Conservation (phyloP, 2,113 vertebrate species). For the Planiliza haematocheilus region DNA sequence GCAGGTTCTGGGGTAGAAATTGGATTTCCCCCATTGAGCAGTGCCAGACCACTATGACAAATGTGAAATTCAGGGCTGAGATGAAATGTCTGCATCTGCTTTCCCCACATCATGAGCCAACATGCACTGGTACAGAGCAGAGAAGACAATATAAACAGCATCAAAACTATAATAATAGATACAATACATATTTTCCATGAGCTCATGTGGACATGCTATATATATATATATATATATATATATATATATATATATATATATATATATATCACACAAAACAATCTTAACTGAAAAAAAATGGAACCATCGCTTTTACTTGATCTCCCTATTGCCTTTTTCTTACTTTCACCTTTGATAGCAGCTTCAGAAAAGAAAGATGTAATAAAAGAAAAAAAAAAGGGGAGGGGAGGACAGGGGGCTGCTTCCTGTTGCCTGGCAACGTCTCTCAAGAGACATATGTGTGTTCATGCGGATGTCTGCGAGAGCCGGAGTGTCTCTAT, state of each 20-base stretch:
- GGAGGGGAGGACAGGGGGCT: constrained; percentile 7
- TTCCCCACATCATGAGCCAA: not conserved
- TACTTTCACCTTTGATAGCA: constrained; percentile 51
- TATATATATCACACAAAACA: no score
- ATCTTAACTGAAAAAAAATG: not conserved
- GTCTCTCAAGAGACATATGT: constrained; percentile 34
- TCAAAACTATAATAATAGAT: not conserved
- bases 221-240: no score
- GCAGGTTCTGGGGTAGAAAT: not conserved
- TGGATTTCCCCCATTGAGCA: not conserved
- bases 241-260: no score
- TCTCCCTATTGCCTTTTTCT: constrained; percentile 22
- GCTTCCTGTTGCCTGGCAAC: constrained; percentile 81
- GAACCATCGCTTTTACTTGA: constrained; percentile 41
- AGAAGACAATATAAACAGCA: not conserved
- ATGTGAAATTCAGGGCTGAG: constrained; percentile 7
- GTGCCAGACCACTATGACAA: constrained; percentile 27
- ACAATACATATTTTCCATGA: no score
- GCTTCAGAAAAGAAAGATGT: constrained; percentile 50
- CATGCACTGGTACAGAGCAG: not conserved
- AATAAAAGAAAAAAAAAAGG: constrained; percentile 12
- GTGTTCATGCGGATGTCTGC: constrained; percentile 9
- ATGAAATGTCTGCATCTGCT: not conserved
- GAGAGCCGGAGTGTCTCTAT: constrained; percentile 23
- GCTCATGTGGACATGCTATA: no score